phyloP scores from a whole-genome alignment of 1,140 invertebrate genomes.

The Euwallacea fornicatus region DNA sequence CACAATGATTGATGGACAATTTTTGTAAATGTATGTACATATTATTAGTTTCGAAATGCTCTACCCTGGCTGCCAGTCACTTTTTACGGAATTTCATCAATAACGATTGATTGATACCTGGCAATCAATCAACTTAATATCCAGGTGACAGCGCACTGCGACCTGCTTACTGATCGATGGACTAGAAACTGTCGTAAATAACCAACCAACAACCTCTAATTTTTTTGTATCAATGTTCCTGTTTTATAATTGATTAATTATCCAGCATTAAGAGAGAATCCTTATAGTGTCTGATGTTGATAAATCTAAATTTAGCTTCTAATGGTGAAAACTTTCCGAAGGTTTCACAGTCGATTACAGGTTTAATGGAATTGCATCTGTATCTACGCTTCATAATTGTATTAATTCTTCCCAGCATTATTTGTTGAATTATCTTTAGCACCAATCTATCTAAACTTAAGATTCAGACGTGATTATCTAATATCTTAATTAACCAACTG shows the following conservation, averaged over 20 bases:
- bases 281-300: too few species aligned
- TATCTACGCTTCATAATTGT: too few species aligned
- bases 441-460: too few species aligned
- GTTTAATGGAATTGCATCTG: too few species aligned
- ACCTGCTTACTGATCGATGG: conserved; percentile 23
- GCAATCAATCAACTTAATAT: conserved; percentile 37
- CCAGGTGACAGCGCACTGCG: conserved; percentile 28
- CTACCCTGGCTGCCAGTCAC: conserved; percentile 33
- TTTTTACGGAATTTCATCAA: conserved; percentile 35
- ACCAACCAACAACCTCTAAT: conserved; percentile 4
- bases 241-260: neutral
- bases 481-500: too few species aligned
- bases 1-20: conserved; percentile 36
- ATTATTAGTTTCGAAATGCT: conserved; percentile 36
- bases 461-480: too few species aligned
- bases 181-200: conserved; percentile 11
- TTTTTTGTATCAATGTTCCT: neutral
- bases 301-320: too few species aligned
- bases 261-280: too few species aligned
- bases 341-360: too few species aligned
- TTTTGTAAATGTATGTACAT: conserved; percentile 38
- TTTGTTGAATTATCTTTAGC: too few species aligned
- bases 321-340: too few species aligned
- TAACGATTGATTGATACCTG: conserved; percentile 37
- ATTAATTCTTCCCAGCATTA: too few species aligned